These are phyloP conservation scores for Perizoma affinitatum DNA, from an alignment of 2,888 invertebrate species.

Conservation along the genomic window DNA sequence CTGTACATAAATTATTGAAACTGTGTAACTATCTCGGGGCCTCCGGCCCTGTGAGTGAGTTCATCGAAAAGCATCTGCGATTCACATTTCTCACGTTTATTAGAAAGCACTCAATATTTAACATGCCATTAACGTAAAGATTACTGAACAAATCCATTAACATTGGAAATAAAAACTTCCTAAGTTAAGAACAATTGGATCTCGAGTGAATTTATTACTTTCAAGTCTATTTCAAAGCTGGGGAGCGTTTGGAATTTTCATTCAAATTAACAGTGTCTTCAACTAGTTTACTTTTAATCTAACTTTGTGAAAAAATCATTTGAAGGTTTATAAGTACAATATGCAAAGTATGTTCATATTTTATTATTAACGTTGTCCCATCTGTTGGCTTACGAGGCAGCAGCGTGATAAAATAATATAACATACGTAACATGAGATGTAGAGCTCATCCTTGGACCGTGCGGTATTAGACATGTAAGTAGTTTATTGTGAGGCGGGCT, in stretches of 20 bases:
- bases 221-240: slow-evolving; percentile 22
- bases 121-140: slow-evolving; percentile 27
- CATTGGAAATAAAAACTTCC: slow-evolving; percentile 22
- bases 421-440: slow-evolving; percentile 27
- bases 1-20: too few species aligned
- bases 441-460: slow-evolving; percentile 54
- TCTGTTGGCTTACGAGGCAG: slow-evolving; percentile 22
- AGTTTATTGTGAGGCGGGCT: slow-evolving; percentile 74
- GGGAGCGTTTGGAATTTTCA: slow-evolving; percentile 21
- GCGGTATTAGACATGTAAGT: slow-evolving; percentile 72
- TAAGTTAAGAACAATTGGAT: slow-evolving; percentile 21
- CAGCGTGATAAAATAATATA: slow-evolving; percentile 31
- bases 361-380: slow-evolving; percentile 21
- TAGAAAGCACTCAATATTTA: slow-evolving; percentile 9
- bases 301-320: slow-evolving; percentile 13
- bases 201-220: slow-evolving; percentile 25
- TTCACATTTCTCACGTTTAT: slow-evolving; percentile 1
- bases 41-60: not conserved
- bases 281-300: slow-evolving; percentile 22
- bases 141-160: slow-evolving; percentile 23
- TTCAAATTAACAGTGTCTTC: slow-evolving; percentile 21
- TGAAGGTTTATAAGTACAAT: slow-evolving; percentile 2
- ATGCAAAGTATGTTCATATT: slow-evolving; percentile 24
- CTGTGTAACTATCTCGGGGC: too few species aligned
- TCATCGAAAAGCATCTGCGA: not conserved